A percentile compares a stretch with the other conserved stretches of the same genome.
phyloP scores from a whole-genome alignment of 1,140 invertebrate genomes.

The Zaprionus ornatus region DNA sequence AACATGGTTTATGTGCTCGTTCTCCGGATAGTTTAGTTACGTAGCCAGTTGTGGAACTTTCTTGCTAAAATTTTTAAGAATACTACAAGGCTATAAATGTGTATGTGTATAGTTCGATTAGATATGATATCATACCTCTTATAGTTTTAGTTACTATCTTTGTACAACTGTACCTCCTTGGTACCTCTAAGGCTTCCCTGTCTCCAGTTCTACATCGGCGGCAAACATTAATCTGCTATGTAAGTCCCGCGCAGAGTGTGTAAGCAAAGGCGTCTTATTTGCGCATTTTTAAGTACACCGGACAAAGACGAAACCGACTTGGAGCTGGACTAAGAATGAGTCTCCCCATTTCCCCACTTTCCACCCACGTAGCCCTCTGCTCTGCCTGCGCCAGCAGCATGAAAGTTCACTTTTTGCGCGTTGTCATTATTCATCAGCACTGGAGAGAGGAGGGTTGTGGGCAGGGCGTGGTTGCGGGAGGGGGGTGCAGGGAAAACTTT shows the following conservation, averaged over 20 bases:
- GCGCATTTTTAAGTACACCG: constrained; percentile 60
- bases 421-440: constrained; percentile 76
- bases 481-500: constrained; percentile 25
- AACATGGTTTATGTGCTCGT: too few species aligned
- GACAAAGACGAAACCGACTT: constrained; percentile 1
- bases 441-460: background rate
- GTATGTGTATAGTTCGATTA: background rate
- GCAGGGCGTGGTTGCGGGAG: background rate
- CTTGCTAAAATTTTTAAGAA: too few species aligned
- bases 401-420: constrained; percentile 63
- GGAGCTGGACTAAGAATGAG: constrained; percentile 2
- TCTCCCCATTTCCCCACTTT: background rate
- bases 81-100: background rate
- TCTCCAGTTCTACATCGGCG: background rate
- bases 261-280: constrained; percentile 52
- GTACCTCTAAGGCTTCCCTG: background rate
- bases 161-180: background rate
- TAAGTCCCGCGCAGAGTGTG: constrained; percentile 50
- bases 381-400: constrained; percentile 30
- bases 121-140: background rate
- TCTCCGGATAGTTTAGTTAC: too few species aligned
- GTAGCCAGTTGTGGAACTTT: too few species aligned
- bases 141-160: background rate
- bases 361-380: background rate
- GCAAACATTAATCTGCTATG: constrained; percentile 62